Evolutionary conservation across 2,113 vertebrate genomes (phyloP), one percentile per base, ranked within the genome.

Genomic region (Lepus timidus): DNA sequence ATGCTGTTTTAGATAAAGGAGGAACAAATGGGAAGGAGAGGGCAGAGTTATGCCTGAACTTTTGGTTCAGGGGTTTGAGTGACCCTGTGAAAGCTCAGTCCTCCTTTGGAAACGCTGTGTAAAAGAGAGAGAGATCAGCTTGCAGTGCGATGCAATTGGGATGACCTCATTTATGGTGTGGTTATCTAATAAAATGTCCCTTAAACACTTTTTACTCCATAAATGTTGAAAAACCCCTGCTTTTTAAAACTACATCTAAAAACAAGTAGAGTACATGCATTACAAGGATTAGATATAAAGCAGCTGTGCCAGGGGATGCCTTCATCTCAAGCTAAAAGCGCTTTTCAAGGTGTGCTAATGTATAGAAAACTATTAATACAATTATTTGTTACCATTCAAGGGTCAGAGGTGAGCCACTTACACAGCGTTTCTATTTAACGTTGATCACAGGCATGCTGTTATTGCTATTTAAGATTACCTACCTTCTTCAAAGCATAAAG

Each of bases 381-480:
- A 90, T 93, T 88, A 88, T 75, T 49, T 64, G 36, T 93, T 92
- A 61, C 23, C 73, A 29, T 87, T 68, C 9, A 74, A 67, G 29
- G 70, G 36, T 85, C 79, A 95, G 29, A 95, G 83, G 74, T 85
- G 85, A 95, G n/a, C 14, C 36, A 14, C 25, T 70, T 55, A 9
- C 31, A 71, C 16, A 83, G 22, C 13, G 36, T 75, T 95, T 75
- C 65, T 70, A 6, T 71, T 85, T 85, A 36, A 75, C 85, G 76
- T 92, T 52, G 16, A 68, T 88, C 84, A 70, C 58, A 70, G 80
- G 19, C 71, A 39, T 36, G 88, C 62, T 82, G 74, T 33, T 93
- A 39, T 17, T 90, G 88, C 70, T 86, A 13, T 95, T 95, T 80
- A 88, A 80, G 61, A 74, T 92, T 85, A 79, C 8, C 39, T 31